These are phyloP conservation scores for Acromyrmex charruanus DNA, from an alignment of 1,140 invertebrate genomes.

Conservation along the genomic window DNA sequence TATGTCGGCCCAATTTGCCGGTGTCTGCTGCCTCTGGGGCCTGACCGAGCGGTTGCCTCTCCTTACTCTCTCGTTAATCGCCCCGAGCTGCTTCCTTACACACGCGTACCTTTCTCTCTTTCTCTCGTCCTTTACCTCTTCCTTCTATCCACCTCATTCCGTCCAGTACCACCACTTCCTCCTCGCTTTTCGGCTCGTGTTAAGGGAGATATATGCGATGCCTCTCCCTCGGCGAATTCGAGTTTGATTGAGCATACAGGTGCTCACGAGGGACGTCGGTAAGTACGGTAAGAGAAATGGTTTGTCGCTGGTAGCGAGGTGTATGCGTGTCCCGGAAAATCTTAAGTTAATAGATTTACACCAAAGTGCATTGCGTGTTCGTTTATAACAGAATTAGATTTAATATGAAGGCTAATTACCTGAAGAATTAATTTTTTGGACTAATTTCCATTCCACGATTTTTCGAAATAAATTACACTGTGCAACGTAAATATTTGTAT, in stretches of 20 bases:
- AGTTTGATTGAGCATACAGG: conserved; percentile 70
- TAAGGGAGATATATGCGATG: conserved; percentile 70
- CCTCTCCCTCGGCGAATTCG: conserved; percentile 67
- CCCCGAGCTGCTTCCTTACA: conserved; percentile 61
- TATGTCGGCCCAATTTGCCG: conserved; percentile 81
- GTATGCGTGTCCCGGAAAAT: conserved; percentile 62
- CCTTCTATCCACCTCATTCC: background rate
- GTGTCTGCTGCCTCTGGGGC: conserved; percentile 78
- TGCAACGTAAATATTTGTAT: background rate
- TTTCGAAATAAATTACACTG: background rate
- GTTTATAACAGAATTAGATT: conserved; percentile 18
- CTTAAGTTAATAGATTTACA: conserved; percentile 50
- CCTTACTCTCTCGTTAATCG: conserved; percentile 74
- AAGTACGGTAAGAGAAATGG: conserved; percentile 33
- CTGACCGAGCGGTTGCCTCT: conserved; percentile 29
- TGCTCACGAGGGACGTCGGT: conserved; percentile 44
- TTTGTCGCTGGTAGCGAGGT: conserved; percentile 53
- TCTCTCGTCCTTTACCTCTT: background rate
- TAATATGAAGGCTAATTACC: conserved; percentile 40
- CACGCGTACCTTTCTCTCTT: background rate
- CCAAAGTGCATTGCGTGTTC: conserved; percentile 29
- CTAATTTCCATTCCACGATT: conserved; percentile 25
- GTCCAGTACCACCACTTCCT: background rate
- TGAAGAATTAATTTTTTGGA: background rate
- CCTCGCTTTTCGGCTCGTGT: conserved; percentile 47